Evolutionary conservation across 2,113 vertebrate species (phyloP), one percentile per base, ranked within the genome.

Genomic region (Entomyzon cyanotis): DNA sequence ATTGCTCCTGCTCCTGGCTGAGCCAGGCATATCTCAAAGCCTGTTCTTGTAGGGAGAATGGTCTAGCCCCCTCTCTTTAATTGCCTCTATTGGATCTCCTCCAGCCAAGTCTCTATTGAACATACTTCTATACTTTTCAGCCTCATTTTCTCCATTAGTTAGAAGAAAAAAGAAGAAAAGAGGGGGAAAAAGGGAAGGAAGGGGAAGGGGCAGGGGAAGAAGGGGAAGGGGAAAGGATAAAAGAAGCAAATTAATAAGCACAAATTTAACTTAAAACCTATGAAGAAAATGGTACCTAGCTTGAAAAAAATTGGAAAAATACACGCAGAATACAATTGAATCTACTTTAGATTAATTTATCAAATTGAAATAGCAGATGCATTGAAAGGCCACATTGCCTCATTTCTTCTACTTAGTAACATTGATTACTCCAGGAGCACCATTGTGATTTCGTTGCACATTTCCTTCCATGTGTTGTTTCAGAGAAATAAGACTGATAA

Each of bases 111-210:
- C 16, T 30, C 90, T 39, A 31, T n/a, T 87, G 27, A 47, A 47
- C 7, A 28, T 41, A 62, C 15, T 55, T 52, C 33, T 35, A 4
- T 68, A 24, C 23, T 88, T 90, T 76, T 91, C 53, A 88, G 24
- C 12, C 25, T 80, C 5, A 28, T 25, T 63, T 78, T 67, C 28
- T 42, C 12, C 11, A 11, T 22, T 19, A 62, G 21, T 27, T 37
- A 33, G 31, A 31, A 30, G 5, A 33, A 46, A 53, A 53, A 44
- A 9, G 2, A 31, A n/a, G 20, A 5, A 12, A 22, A 19, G 11
- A 7, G 1, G 2, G 41, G 22, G 5, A 10, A 7, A 21, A 33
- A 74, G 13, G 17, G 3, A 7, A 10, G 5, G 13, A 16, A 10
- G 23, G 22, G 11, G 9, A 5, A 22, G 13, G 10, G 5, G 24